Conservation (phyloP, 2,113 vertebrate genomes). For the Morphnarchus princeps region DNA sequence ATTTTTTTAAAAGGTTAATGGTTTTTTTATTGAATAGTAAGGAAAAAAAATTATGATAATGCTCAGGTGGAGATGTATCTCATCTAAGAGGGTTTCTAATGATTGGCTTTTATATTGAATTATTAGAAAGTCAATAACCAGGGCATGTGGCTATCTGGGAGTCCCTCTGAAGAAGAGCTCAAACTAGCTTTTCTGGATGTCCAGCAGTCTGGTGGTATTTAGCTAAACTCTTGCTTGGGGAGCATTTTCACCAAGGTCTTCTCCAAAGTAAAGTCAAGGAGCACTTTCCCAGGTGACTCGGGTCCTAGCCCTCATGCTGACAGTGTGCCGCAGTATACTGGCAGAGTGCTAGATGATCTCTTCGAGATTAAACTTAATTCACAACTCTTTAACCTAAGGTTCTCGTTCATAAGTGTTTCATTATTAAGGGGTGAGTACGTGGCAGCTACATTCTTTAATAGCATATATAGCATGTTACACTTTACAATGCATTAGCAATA, state of each 20-base stretch:
- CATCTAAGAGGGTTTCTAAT: slow-evolving; percentile 18
- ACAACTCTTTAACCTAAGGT: slow-evolving; percentile 28
- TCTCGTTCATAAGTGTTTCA: slow-evolving; percentile 38
- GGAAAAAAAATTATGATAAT: background rate
- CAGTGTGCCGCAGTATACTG: rapidly evolving
- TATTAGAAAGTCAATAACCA: slow-evolving; percentile 3
- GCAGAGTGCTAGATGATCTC: background rate
- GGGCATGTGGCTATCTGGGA: background rate
- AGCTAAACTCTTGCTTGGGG: background rate
- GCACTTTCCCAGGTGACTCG: background rate
- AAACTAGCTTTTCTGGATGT: background rate
- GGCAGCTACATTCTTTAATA: slow-evolving; percentile 57
- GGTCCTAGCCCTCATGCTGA: background rate
- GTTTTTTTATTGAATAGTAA: background rate
- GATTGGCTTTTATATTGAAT: background rate
- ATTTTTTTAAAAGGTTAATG: background rate
- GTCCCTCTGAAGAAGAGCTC: background rate
- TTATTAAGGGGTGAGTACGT: slow-evolving; percentile 16
- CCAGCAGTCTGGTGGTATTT: background rate
- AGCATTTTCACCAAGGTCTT: background rate
- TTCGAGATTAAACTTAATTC: slow-evolving; percentile 40
- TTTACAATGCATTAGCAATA: slow-evolving; percentile 65
- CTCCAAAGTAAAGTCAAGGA: background rate
- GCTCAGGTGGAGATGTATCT: background rate
- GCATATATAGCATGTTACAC: slow-evolving; percentile 23